A percentile compares a stretch with the other conserved stretches of the same genome.
Conservation (phyloP, 2,113 vertebrate species). For the Manacus vitellinus region DNA sequence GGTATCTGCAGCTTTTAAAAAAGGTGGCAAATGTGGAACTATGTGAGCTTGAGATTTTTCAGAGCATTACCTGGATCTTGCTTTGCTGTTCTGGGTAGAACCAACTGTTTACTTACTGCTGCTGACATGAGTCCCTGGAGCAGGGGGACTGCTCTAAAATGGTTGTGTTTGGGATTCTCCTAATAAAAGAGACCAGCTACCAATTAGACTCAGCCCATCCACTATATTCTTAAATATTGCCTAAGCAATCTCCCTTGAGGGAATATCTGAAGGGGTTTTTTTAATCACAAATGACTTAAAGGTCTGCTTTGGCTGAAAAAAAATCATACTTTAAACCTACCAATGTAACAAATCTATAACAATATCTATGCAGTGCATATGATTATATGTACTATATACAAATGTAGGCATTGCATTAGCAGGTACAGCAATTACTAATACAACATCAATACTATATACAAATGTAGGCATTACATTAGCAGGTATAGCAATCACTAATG, state of each 20-base stretch:
- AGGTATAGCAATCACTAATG: neutral
- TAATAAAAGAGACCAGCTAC: neutral
- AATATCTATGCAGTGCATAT: neutral
- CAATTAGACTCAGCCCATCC: neutral
- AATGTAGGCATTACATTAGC: neutral
- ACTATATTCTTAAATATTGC: neutral
- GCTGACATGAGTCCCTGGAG: neutral
- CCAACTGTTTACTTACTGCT: neutral
- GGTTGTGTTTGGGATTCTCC: rapidly evolving
- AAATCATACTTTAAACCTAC: rapidly evolving
- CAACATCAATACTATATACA: neutral
- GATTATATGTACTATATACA: neutral
- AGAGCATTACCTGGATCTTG: rapidly evolving
- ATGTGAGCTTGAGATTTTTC: neutral
- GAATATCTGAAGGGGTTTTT: neutral
- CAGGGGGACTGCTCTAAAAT: neutral
- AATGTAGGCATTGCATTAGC: neutral
- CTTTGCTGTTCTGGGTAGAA: neutral
- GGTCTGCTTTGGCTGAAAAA: neutral
- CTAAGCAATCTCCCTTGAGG: neutral
- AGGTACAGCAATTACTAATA: neutral
- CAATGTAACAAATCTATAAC: neutral
- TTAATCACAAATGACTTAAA: neutral
- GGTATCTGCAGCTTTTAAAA: neutral
- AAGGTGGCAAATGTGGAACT: neutral